Base-by-base conservation (phyloP, 2,113 vertebrate genomes). In the Nothoprocta perdicaria region DNA sequence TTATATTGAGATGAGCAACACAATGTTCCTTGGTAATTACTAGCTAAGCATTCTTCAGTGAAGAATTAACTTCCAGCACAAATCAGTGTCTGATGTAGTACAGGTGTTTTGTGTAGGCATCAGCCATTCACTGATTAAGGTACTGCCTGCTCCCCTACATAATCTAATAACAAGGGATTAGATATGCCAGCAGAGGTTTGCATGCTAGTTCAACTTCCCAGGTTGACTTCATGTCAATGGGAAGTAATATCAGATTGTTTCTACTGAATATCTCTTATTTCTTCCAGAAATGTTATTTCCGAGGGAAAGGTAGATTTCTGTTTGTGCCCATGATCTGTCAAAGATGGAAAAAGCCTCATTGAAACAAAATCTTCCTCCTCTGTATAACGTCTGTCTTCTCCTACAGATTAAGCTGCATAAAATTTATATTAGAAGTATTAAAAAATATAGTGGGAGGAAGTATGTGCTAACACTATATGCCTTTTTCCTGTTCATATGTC, bases 391-490 rank as follows among this genome's bases (percentile, higher is more conserved):
- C 63, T 73, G 60, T 66, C 65, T 60, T 77, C 45, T 58, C 12
- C 75, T 62, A 1, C 3, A 41, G 21, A 17, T 27, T 65, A n/a
- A 73, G 23, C 31, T 9, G 23, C 60, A 40, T 31, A 2, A n/a
- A 53, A 17, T 8, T 48, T 18, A 21, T 65, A 60, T 6, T 10
- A 60, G 77, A 41, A 73, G 16, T 61, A 31, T 12, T 60, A 7
- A 62, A 87, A 62, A 60, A 17, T 53, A 1, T 0, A 26, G 68
- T 18, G 50, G 17, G 15, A 41, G 46, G 52, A 65, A 50, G 73
- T 3, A 45, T 86, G 31, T 3, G 1, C 14, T 22, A 24, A 22
- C 0, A 16, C 0, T 1, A 19, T 31, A 27, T 33, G 0, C 13
- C 10, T 15, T 43, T 14, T 27, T 65, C 9, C 26, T 46, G 41